phyloP scores from a whole-genome alignment of 2,888 invertebrate genomes.

The Gari tellinella region DNA sequence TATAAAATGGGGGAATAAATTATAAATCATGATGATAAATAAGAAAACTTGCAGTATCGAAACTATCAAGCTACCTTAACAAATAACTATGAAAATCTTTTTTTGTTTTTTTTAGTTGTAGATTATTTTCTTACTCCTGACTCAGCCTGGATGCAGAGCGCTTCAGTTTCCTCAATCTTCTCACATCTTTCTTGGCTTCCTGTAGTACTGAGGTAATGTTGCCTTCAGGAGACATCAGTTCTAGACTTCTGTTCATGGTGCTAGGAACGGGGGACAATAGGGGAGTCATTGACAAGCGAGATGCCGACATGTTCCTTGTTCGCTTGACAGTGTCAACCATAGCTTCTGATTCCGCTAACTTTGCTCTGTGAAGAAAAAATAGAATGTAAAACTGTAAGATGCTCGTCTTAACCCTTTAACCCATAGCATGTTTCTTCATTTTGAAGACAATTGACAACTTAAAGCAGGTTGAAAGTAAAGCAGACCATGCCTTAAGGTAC shows the following conservation, averaged over 20 bases:
- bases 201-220: constrained; percentile 86
- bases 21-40: no score
- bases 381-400: no score
- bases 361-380: constrained; percentile 86
- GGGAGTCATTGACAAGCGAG: constrained; percentile 61
- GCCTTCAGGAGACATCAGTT: constrained; percentile 60
- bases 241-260: constrained; percentile 32
- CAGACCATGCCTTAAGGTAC: no score
- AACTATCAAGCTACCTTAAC: no score
- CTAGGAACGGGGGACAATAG: constrained; percentile 48
- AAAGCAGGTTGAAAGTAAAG: no score
- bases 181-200: constrained; percentile 92
- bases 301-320: constrained; percentile 41
- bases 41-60: no score
- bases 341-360: constrained; percentile 94
- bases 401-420: no score
- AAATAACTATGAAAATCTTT: no score
- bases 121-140: constrained; percentile 50
- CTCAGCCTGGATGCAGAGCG: constrained; percentile 23
- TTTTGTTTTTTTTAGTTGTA: no score
- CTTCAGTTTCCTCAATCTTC: constrained; percentile 67
- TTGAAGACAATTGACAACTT: no score
- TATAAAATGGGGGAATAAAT: no score
- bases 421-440: no score
- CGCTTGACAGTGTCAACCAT: constrained; percentile 89